Conservation (phyloP, 2,113 vertebrate genomes). For the Stictonetta naevosa region DNA sequence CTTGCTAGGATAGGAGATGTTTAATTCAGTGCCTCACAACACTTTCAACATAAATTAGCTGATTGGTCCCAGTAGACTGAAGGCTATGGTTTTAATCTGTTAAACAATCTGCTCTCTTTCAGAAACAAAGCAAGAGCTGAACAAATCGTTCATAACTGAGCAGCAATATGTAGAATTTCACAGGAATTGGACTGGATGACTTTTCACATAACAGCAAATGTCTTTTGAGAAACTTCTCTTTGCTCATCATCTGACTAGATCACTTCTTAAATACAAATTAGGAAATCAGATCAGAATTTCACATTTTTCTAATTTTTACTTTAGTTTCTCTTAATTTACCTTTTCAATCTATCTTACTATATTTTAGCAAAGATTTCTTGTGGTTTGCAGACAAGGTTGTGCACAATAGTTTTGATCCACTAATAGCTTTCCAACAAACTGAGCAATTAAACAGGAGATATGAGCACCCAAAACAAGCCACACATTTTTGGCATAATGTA, state of each 20-base stretch:
- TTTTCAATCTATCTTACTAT: neutral
- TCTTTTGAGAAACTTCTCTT: neutral
- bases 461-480: neutral
- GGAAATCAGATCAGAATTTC: neutral
- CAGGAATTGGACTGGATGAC: neutral
- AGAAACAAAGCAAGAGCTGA: neutral
- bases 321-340: neutral
- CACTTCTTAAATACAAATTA: neutral
- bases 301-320: neutral
- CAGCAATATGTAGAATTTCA: neutral
- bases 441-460: neutral
- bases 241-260: neutral
- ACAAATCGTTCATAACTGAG: neutral
- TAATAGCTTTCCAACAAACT: neutral
- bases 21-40: constrained; percentile 19
- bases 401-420: neutral
- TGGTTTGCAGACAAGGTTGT: neutral
- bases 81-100: neutral
- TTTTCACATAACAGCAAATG: neutral
- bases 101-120: neutral
- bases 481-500: neutral
- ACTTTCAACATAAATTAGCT: constrained; percentile 16
- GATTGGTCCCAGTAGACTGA: constrained; percentile 6
- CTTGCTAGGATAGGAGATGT: neutral
- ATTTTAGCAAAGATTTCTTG: neutral